Conservation (phyloP, 1,140 invertebrate species). For the Penaeus japonicus region DNA sequence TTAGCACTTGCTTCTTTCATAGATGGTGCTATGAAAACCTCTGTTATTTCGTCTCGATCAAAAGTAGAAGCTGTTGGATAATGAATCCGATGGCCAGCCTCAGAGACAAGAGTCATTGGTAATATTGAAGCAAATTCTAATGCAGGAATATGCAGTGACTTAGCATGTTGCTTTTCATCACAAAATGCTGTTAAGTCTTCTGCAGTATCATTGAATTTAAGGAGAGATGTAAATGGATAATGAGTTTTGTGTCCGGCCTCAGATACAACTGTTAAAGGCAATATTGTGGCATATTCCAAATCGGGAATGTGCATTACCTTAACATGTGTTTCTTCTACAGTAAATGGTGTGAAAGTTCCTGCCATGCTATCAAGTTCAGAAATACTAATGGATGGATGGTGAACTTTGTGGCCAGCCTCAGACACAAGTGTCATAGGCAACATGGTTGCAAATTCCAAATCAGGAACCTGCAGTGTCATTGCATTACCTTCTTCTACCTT, state of each 20-base stretch:
- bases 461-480: too few relatives aligned
- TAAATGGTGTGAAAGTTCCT: neutral
- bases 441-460: neutral
- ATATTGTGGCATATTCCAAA: too few relatives aligned
- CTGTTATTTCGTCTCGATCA: neutral
- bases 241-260: too few relatives aligned
- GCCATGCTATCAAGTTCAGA: neutral
- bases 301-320: too few relatives aligned
- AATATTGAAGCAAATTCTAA: neutral
- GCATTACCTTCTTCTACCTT: too few relatives aligned
- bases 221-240: too few relatives aligned
- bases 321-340: too few relatives aligned
- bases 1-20: too few relatives aligned
- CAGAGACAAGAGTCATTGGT: neutral
- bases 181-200: neutral
- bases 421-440: slow-evolving; percentile 24
- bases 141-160: neutral
- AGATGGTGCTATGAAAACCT: neutral
- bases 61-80: neutral
- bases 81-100: neutral
- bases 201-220: too few relatives aligned
- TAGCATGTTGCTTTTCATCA: neutral
- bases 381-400: slow-evolving; percentile 1
- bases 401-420: slow-evolving; percentile 3
- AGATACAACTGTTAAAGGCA: too few relatives aligned